A percentile compares a stretch with the other conserved stretches of the same genome.
Conservation (phyloP, 2,888 invertebrate genomes). For the Metallyticus violacea region DNA sequence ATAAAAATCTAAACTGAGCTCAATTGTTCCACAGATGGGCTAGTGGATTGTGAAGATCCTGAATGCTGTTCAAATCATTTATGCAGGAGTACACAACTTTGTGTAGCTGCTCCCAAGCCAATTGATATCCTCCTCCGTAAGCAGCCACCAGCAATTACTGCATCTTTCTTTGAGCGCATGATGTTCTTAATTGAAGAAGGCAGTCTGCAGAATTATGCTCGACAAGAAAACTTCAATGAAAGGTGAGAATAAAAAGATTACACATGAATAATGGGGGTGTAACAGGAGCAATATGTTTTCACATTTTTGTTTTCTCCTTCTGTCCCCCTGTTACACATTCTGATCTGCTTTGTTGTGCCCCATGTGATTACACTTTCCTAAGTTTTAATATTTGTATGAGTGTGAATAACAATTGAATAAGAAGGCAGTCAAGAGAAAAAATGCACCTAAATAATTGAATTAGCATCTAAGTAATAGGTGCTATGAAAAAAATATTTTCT, state of each 20-base stretch:
- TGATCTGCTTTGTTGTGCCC: conserved; percentile 73
- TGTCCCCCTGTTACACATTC: conserved; percentile 21
- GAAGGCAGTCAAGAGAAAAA: not conserved
- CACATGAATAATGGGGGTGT: not conserved
- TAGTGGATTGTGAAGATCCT: conserved; percentile 96
- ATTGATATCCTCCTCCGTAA: conserved; percentile 92
- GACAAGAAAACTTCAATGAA: conserved; percentile 93
- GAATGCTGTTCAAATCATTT: conserved; percentile 88
- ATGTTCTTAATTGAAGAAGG: conserved; percentile 97
- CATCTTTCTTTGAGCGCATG: conserved; percentile 97
- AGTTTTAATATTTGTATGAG: conserved; percentile 39
- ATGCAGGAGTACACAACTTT: conserved; percentile 84
- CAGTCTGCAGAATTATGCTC: conserved; percentile 96
- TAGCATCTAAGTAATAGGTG: too few species aligned
- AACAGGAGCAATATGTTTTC: not conserved
- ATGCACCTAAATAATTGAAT: too few species aligned
- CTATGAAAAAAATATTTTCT: too few species aligned
- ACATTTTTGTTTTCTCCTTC: not conserved
- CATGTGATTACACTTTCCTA: conserved; percentile 62
- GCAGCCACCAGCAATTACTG: conserved; percentile 94
- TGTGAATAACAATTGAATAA: conserved; percentile 32
- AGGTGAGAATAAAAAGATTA: conserved; percentile 65
- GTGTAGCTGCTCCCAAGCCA: conserved; percentile 92
- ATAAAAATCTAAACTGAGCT: conserved; percentile 22
- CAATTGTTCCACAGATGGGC: conserved; percentile 68